Conservation (phyloP, 2,888 invertebrate genomes). For the Platycheirus albimanus region DNA sequence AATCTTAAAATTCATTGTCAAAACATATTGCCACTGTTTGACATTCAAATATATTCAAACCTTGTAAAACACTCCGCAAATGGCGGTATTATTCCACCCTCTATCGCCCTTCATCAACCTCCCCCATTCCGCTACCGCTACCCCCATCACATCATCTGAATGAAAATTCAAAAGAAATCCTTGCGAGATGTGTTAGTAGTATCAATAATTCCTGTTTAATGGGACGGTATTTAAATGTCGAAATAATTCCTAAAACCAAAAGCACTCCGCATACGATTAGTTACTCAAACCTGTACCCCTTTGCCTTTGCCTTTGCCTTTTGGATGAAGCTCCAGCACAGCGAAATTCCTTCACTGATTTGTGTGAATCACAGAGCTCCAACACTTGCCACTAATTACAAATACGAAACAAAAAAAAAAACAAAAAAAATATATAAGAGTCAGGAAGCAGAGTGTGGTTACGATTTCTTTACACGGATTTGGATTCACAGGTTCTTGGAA, state of each 20-base stretch:
- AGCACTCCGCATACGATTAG: constrained; percentile 62
- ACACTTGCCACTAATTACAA: constrained; percentile 71
- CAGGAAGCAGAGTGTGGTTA: constrained; percentile 43
- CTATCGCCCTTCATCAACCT: too few relatives aligned
- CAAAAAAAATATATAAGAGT: constrained; percentile 5
- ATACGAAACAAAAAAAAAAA: constrained; percentile 62
- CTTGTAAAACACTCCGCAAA: constrained; percentile 63
- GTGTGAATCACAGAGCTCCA: constrained; percentile 47
- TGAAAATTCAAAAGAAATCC: constrained; percentile 29
- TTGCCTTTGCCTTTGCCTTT: too few relatives aligned
- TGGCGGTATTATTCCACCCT: constrained; percentile 24
- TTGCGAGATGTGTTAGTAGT: constrained; percentile 48
- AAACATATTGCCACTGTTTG: constrained; percentile 65
- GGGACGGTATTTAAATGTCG: constrained; percentile 69
- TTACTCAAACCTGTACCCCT: constrained; percentile 17
- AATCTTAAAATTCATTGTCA: constrained; percentile 56
- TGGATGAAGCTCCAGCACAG: constrained; percentile 2
- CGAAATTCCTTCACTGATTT: constrained; percentile 33
- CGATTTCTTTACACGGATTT: constrained; percentile 63
- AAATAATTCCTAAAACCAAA: constrained; percentile 57
- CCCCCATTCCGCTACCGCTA: too few relatives aligned
- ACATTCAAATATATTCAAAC: constrained; percentile 69
- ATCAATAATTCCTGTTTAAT: constrained; percentile 71
- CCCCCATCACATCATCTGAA: too few relatives aligned
- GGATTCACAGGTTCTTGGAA: constrained; percentile 58